Percentiles rank a stretch among this genome's conserved stretches.
Evolutionary conservation across 2,113 vertebrate species (phyloP).

Genomic region (Pterocles orientalis): DNA sequence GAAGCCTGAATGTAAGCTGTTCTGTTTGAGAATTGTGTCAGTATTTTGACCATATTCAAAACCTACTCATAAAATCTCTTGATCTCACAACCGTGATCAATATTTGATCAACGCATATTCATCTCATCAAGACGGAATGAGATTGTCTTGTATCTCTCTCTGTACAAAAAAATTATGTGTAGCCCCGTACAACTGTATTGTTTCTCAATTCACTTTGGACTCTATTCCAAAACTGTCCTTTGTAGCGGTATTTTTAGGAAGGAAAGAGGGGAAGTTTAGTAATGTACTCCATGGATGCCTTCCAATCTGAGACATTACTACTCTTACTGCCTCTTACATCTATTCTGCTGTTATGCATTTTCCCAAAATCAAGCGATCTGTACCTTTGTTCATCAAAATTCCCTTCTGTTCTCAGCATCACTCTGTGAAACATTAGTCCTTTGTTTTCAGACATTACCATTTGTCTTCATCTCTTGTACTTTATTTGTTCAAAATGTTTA

Average conservation of each 20-base stretch:
- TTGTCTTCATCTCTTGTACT: background rate
- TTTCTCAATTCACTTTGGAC: background rate
- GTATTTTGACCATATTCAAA: background rate
- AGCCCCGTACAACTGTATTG: rapidly evolving
- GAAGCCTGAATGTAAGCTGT: background rate
- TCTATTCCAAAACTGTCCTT: background rate
- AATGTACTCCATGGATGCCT: background rate
- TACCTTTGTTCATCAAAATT: background rate
- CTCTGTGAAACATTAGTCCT: background rate
- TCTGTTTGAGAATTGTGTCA: background rate
- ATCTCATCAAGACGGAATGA: background rate
- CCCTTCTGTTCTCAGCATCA: background rate
- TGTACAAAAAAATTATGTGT: background rate
- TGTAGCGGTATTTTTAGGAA: background rate
- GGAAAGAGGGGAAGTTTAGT: background rate
- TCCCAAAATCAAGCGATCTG: background rate
- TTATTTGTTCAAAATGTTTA: background rate
- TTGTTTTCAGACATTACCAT: background rate
- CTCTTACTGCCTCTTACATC: background rate
- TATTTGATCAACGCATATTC: background rate
- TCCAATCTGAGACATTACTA: background rate
- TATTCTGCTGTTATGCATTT: background rate
- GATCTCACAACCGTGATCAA: background rate
- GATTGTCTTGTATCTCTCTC: background rate
- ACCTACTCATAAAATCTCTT: background rate